A percentile compares a stretch with the other conserved stretches of the same genome.
Conservation (phyloP, 2,888 invertebrate species). For the Xanthostigma xanthostigma region DNA sequence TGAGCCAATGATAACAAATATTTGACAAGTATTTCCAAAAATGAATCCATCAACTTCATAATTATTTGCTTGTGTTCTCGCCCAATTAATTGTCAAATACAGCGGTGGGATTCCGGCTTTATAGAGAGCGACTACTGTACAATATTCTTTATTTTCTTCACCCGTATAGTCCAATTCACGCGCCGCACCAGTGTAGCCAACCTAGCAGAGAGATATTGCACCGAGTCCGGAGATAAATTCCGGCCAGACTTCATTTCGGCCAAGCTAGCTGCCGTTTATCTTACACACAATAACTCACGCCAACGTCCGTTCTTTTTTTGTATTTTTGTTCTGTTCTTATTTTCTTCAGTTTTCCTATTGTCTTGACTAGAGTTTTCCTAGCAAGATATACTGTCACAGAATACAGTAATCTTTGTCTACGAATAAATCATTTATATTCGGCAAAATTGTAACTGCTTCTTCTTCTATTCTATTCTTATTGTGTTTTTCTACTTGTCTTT, state of each 20-base stretch:
- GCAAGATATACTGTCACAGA: conserved; percentile 30
- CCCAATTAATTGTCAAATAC: too few relatives aligned
- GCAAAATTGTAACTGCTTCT: background rate
- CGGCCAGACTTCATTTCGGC: conserved; percentile 55
- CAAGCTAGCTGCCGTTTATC: conserved; percentile 55
- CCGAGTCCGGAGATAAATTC: conserved; percentile 31
- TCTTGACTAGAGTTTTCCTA: conserved; percentile 27
- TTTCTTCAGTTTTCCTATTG: conserved; percentile 22
- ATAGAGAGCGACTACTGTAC: conserved; percentile 3
- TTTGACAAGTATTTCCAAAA: too few relatives aligned
- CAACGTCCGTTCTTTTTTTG: conserved; percentile 22
- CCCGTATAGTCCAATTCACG: background rate
- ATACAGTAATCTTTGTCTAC: conserved; percentile 26
- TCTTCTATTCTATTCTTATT: background rate
- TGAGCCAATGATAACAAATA: too few relatives aligned
- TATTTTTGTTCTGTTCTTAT: conserved; percentile 19
- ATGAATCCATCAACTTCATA: too few relatives aligned
- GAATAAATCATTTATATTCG: conserved; percentile 1
- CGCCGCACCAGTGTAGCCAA: background rate
- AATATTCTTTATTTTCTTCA: conserved; percentile 29
- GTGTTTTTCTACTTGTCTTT: too few relatives aligned
- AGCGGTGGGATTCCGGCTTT: too few relatives aligned
- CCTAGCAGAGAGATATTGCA: conserved; percentile 25
- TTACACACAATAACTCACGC: conserved; percentile 50
- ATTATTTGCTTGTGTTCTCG: too few relatives aligned